Percentiles rank a stretch among this genome's conserved stretches.
Evolutionary conservation across 2,113 vertebrate species (phyloP).

Genomic region (Psittacara wagleri): DNA sequence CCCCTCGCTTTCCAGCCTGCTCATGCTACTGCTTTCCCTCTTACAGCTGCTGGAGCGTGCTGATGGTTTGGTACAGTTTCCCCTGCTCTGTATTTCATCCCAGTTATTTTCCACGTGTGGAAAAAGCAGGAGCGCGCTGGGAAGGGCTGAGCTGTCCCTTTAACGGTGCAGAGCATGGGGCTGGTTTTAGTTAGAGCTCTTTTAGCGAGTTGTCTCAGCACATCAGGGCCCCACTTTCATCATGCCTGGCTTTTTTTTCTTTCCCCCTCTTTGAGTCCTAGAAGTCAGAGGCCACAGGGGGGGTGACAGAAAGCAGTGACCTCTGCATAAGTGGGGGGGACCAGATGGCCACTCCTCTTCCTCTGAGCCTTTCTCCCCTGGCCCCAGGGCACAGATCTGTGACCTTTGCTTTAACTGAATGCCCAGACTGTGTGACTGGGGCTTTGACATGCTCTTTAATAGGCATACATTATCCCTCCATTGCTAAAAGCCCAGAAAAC

Average conservation of each 20-base stretch:
- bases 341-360: slow-evolving; percentile 85
- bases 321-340: slow-evolving; percentile 80
- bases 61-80: not conserved
- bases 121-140: not conserved
- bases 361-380: slow-evolving; percentile 73
- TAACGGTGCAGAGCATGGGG: not conserved
- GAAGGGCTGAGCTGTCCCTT: slow-evolving; percentile 21
- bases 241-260: slow-evolving; percentile 33
- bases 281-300: slow-evolving; percentile 81
- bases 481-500: slow-evolving; percentile 52
- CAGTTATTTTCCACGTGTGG: not conserved
- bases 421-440: slow-evolving; percentile 61
- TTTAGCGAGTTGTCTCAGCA: slow-evolving; percentile 49
- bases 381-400: slow-evolving; percentile 75
- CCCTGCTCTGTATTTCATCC: not conserved
- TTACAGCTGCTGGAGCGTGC: not conserved
- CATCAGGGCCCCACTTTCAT: slow-evolving; percentile 66
- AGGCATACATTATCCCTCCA: slow-evolving; percentile 46
- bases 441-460: slow-evolving; percentile 64
- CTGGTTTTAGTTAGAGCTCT: slow-evolving; percentile 50
- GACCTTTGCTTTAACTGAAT: slow-evolving; percentile 66
- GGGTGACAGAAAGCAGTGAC: slow-evolving; percentile 83
- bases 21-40: not conserved
- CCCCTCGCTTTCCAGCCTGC: not conserved
- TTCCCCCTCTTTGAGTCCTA: slow-evolving; percentile 73